Evolutionary conservation across 2,797 vertebrate species (phyloP).

Genomic region (Anguilla marmorata): DNA sequence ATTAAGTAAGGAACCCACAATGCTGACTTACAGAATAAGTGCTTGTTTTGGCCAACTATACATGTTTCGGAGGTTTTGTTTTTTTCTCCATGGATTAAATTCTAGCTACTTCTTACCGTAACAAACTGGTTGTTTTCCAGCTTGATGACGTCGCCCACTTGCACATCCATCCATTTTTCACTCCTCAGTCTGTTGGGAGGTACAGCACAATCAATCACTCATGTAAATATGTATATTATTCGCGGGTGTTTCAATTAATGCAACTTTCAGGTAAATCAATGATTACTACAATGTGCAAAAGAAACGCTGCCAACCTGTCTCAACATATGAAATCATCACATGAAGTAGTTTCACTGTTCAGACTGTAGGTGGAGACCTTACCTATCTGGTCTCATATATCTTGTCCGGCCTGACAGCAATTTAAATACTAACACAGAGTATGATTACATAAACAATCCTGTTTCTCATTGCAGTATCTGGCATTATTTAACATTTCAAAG

Average conservation of each 20-base stretch:
- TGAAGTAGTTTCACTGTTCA: neutral
- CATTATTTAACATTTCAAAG: neutral
- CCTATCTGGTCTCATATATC: neutral
- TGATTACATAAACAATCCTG: neutral
- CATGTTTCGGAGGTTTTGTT: neutral
- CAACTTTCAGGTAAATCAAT: neutral
- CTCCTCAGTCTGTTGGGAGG: conserved; percentile 74
- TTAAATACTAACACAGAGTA: neutral
- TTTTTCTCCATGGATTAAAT: neutral
- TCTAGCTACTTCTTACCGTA: conserved; percentile 73
- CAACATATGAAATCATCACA: neutral
- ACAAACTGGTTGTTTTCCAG: conserved; percentile 89
- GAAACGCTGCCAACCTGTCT: neutral
- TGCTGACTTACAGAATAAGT: neutral
- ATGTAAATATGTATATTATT: neutral
- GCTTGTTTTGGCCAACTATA: neutral
- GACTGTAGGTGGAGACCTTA: neutral
- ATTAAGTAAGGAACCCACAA: neutral
- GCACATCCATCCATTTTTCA: conserved; percentile 91
- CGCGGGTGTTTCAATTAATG: neutral
- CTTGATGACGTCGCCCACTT: conserved; percentile 91
- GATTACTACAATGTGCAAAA: neutral
- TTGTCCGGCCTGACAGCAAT: neutral
- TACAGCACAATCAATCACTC: conserved; percentile 8
- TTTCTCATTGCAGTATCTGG: too few relatives aligned